Evolutionary conservation across 2,888 invertebrate species (phyloP), one percentile per base, ranked within the genome.

Genomic region (Oscheius sp.): DNA sequence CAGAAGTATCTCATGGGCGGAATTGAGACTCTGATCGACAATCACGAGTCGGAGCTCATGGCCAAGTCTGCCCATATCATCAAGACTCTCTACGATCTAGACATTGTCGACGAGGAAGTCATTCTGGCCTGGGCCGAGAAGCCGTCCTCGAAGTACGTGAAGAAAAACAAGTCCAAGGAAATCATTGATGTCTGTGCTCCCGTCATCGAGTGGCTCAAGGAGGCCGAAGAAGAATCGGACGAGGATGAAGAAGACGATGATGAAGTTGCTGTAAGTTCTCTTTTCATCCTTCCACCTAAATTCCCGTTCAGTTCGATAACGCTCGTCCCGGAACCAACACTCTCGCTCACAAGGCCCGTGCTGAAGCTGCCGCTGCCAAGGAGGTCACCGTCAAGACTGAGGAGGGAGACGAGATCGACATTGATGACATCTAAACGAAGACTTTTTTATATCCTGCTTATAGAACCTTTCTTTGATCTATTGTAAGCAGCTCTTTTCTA

Each of bases 71-170:
- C 95, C 82, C 94, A 93, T 89, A 93, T 96, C 85, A 92, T 96
- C 84, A 96, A 96, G 92, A 91, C 94, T 82, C 93, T 99, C 89
- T 99, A 99, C 91, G 98, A 99, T 91, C 90, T 92, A 84, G 99
- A 99, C 91, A 94, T 99, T 86, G 92, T 99, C 87, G 96, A 96
- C 83, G 99, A 99, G 91, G 94, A 95, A 89, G 93, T 94, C 65
- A 92, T 99, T 84, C 91, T 98, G 79, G 96, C 97, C 82, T 99
- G 99, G 99, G 93, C 94, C 9, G 94, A 93, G 85, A 98, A 96
- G 92, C 90, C 90, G n/a, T 90, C 90, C 86, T 96, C 95, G 92
- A 97, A 96, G 91, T 96, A 95, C 90, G 96, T 96, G 63, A 94
- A 94, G 90, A 97, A 98, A 90, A 89, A 90, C 51, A 91, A 96